A percentile compares a stretch with the other conserved stretches of the same genome.
Conservation (phyloP, 2,888 invertebrate genomes). For the Drosophila colorata region DNA sequence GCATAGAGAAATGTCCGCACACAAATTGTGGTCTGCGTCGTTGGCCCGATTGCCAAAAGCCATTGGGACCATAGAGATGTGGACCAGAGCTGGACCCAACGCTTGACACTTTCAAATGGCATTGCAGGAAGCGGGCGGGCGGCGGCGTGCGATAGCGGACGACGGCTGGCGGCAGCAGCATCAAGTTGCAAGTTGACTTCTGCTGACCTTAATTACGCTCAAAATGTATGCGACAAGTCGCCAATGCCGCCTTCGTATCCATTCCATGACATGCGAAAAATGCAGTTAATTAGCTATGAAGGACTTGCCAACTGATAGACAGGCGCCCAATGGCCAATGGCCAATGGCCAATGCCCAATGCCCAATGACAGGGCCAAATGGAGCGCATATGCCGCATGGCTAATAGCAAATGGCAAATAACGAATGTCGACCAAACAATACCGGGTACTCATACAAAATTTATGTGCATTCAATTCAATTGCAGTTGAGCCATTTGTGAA, state of each 20-base stretch:
- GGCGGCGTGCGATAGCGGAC: background rate
- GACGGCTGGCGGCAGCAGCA: slow-evolving; percentile 32
- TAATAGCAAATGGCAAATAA: slow-evolving; percentile 5
- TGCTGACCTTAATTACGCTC: slow-evolving; percentile 71
- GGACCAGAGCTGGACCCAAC: slow-evolving; percentile 27
- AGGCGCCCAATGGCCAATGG: slow-evolving; percentile 13
- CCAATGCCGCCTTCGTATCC: slow-evolving; percentile 36
- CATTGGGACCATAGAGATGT: slow-evolving; percentile 40
- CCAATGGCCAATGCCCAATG: no score
- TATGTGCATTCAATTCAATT: slow-evolving; percentile 73
- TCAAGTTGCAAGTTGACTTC: slow-evolving; percentile 71
- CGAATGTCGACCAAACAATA: slow-evolving; percentile 17
- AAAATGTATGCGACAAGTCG: slow-evolving; percentile 64
- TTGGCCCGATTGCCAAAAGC: slow-evolving; percentile 49
- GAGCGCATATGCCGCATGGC: slow-evolving; percentile 22
- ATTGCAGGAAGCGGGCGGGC: slow-evolving; percentile 6
- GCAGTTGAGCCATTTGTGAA: slow-evolving; percentile 57
- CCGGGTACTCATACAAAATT: slow-evolving; percentile 44
- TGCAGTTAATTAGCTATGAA: slow-evolving; percentile 74
- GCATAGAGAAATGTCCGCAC: slow-evolving; percentile 23
- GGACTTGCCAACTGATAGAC: slow-evolving; percentile 47
- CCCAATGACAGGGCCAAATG: slow-evolving; percentile 18
- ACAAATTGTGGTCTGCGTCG: slow-evolving; percentile 37
- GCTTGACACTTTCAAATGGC: slow-evolving; percentile 45
- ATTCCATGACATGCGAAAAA: slow-evolving; percentile 64